These are phyloP conservation scores for Sapayoa aenigma DNA, from an alignment of 2,113 vertebrate genomes.

Conservation along the genomic window DNA sequence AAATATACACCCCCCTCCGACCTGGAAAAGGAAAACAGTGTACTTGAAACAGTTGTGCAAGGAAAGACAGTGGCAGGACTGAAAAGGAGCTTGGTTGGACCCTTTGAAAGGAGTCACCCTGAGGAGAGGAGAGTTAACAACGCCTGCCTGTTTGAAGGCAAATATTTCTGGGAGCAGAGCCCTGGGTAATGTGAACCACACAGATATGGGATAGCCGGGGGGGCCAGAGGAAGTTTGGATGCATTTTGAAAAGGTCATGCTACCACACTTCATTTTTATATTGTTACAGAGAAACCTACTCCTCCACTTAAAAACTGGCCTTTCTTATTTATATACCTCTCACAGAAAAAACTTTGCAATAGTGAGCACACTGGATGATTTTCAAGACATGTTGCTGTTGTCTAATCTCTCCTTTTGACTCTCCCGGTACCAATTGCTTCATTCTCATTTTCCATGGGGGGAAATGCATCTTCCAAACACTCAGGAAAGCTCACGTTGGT, in stretches of 20 bases:
- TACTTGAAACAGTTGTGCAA: neutral
- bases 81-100: neutral
- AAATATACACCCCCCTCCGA: conserved; percentile 27
- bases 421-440: neutral
- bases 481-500: neutral
- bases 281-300: neutral
- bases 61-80: neutral
- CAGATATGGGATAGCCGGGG: conserved; percentile 19
- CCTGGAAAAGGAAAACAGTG: conserved; percentile 38
- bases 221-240: conserved; percentile 35
- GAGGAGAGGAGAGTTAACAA: neutral
- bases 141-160: neutral
- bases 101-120: neutral
- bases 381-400: neutral
- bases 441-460: rapidly evolving
- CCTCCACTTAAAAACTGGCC: neutral
- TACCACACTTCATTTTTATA: conserved; percentile 12
- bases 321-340: neutral
- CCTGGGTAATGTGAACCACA: conserved; percentile 37
- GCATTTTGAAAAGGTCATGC: neutral
- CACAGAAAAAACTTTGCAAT: neutral
- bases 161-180: conserved; percentile 4
- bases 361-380: neutral
- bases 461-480: neutral
- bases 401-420: neutral